A percentile compares a stretch with the other conserved stretches of the same genome.
These are phyloP conservation scores for Climacteris rufus DNA, from an alignment of 2,113 vertebrate genomes.

Conservation along the genomic window DNA sequence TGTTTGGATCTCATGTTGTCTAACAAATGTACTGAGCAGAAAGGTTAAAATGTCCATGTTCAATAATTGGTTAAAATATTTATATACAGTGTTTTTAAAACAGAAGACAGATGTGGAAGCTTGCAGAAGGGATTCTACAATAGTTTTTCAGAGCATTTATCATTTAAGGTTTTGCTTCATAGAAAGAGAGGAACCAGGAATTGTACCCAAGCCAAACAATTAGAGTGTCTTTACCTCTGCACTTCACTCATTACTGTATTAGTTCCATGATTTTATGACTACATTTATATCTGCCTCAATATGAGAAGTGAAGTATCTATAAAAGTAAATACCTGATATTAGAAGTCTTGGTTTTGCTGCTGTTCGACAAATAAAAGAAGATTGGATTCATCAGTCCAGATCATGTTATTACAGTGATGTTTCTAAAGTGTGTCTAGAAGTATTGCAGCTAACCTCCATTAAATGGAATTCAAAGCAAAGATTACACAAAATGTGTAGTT, in stretches of 20 bases:
- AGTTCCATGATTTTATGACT: neutral
- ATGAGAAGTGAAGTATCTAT: neutral
- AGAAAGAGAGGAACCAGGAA: neutral
- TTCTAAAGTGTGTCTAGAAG: neutral
- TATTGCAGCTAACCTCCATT: neutral
- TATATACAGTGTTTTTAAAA: constrained; percentile 11
- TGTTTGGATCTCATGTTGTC: neutral
- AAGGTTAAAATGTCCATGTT: constrained; percentile 43
- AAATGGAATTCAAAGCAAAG: neutral
- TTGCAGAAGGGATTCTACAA: neutral
- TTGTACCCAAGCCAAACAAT: neutral
- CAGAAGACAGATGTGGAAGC: neutral
- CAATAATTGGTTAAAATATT: constrained; percentile 26
- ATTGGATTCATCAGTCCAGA: neutral
- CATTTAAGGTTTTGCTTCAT: neutral
- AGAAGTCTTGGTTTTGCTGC: neutral
- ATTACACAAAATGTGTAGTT: neutral
- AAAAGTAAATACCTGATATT: neutral
- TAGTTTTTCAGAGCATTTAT: neutral
- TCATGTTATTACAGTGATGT: neutral
- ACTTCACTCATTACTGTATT: neutral
- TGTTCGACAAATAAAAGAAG: neutral
- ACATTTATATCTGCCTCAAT: neutral
- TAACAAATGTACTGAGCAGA: constrained; percentile 49
- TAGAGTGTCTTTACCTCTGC: neutral